Percentiles rank a stretch among this genome's conserved stretches.
phyloP scores from a whole-genome alignment of 2,888 invertebrate genomes.

The Panopea generosa region DNA sequence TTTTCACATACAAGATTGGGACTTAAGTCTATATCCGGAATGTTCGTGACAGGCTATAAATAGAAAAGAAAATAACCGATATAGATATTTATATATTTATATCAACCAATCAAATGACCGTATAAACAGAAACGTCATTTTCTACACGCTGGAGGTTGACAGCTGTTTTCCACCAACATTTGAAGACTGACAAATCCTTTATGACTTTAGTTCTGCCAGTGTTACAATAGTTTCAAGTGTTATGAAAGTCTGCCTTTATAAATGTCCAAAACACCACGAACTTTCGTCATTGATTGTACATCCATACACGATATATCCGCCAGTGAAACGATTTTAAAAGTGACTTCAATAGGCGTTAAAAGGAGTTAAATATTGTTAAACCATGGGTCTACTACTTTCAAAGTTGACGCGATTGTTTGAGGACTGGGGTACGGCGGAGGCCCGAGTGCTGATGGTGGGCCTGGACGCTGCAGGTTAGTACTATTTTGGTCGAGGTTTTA shows the following conservation, averaged over 20 bases:
- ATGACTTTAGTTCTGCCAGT: not conserved
- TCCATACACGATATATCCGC: too few relatives aligned
- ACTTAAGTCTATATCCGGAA: too few relatives aligned
- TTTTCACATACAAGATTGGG: too few relatives aligned
- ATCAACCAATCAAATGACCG: not conserved
- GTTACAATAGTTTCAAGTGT: not conserved
- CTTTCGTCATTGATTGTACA: too few relatives aligned
- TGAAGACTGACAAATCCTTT: not conserved
- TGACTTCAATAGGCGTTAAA: not conserved
- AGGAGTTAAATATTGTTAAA: not conserved
- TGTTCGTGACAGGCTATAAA: too few relatives aligned
- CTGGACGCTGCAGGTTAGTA: slow-evolving; percentile 82
- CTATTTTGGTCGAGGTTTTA: too few relatives aligned
- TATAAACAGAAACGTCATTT: not conserved
- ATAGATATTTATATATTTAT: too few relatives aligned
- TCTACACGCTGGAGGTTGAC: slow-evolving; percentile 3
- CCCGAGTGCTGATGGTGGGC: slow-evolving; percentile 82
- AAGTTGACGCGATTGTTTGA: slow-evolving; percentile 36
- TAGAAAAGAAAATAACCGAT: too few relatives aligned
- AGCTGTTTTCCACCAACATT: slow-evolving; percentile 1
- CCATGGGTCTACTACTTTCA: slow-evolving; percentile 52
- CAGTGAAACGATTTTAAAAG: too few relatives aligned
- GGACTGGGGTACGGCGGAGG: slow-evolving; percentile 59
- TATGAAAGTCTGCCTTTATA: not conserved
- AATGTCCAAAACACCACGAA: not conserved